These are phyloP conservation scores for Syngnathus floridae DNA, from an alignment of 2,113 vertebrate species.

Conservation along the genomic window DNA sequence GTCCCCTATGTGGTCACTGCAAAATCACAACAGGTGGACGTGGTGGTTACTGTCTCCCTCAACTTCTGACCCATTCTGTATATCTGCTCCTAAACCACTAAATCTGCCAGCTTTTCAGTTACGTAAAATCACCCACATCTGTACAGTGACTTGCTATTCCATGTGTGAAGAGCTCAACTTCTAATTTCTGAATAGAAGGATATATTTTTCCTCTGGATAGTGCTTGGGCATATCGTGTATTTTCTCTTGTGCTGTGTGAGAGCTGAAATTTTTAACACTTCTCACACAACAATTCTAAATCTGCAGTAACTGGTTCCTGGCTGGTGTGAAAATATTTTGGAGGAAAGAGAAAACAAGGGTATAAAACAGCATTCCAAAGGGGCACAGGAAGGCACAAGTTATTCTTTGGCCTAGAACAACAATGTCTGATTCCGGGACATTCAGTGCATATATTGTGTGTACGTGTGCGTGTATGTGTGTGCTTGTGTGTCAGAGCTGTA, in stretches of 20 bases:
- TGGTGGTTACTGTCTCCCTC: too few species aligned
- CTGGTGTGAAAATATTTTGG: constrained; percentile 60
- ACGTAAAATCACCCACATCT: too few species aligned
- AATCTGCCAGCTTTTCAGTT: too few species aligned
- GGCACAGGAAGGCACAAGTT: constrained; percentile 42
- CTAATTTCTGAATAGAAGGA: constrained; percentile 12
- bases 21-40: too few species aligned
- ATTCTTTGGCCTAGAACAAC: constrained; percentile 46
- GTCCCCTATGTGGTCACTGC: too few species aligned
- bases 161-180: not conserved
- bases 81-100: too few species aligned
- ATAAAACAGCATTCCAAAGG: constrained; percentile 27
- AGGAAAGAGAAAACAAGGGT: constrained; percentile 54
- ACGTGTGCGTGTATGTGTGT: too few species aligned
- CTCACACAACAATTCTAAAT: constrained; percentile 37
- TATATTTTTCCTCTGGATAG: constrained; percentile 35
- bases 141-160: not conserved
- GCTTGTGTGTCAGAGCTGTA: not conserved
- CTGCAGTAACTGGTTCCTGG: constrained; percentile 33
- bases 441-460: not conserved
- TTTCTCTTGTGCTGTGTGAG: constrained; percentile 17
- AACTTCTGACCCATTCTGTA: too few species aligned
- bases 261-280: constrained; percentile 50
- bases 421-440: constrained; percentile 17
- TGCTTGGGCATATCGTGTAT: constrained; percentile 11